A percentile compares a stretch with the other conserved stretches of the same genome.
phyloP scores from a whole-genome alignment of 2,113 vertebrate species.

The Cathartes aura region DNA sequence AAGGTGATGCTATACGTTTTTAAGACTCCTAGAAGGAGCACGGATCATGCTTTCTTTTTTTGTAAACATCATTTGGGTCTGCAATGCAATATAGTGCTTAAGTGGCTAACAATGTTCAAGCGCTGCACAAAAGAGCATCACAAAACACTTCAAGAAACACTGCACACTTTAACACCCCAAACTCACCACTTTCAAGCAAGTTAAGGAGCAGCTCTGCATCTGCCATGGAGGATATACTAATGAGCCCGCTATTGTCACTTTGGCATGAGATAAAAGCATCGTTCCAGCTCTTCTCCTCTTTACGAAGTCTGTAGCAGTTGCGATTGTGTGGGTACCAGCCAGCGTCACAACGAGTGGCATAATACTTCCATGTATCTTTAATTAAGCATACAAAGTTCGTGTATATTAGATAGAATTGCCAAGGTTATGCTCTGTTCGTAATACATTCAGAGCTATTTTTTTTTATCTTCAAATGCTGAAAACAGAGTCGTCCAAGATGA shows the following conservation, averaged over 20 bases:
- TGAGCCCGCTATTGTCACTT: slow-evolving; percentile 75
- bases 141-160: not conserved
- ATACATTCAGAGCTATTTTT: not conserved
- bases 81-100: fast-evolving
- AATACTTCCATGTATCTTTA: slow-evolving; percentile 88
- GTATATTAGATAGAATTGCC: not conserved
- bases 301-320: slow-evolving; percentile 85
- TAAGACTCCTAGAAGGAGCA: not conserved
- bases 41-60: not conserved
- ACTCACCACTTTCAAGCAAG: slow-evolving; percentile 84
- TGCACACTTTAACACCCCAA: not conserved
- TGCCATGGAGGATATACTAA: slow-evolving; percentile 83
- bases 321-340: slow-evolving; percentile 87
- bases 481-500: not conserved
- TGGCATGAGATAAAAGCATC: slow-evolving; percentile 81
- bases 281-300: slow-evolving; percentile 82
- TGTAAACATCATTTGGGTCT: not conserved
- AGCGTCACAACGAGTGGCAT: slow-evolving; percentile 80
- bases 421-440: not conserved
- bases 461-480: not conserved
- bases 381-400: slow-evolving; percentile 28
- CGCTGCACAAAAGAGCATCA: not conserved
- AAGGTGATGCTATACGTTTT: not conserved
- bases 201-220: slow-evolving; percentile 85
- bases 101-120: not conserved